Evolutionary conservation across 1,140 invertebrate genomes (phyloP), one percentile per base, ranked within the genome.

Genomic region (Physella acuta): DNA sequence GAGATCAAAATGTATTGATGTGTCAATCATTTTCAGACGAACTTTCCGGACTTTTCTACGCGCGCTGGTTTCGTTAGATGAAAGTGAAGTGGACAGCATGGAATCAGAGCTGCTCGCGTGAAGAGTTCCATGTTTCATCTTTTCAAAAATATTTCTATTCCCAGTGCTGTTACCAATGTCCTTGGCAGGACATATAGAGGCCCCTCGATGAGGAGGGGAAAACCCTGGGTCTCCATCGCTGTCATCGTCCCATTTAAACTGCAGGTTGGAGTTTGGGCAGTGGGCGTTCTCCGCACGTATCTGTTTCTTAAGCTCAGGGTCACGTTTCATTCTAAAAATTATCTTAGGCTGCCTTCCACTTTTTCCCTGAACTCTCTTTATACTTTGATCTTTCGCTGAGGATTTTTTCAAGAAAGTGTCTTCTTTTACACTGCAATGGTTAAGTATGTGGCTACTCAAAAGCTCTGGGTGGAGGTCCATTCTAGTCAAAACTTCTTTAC

Each of bases 191-290:
- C n/a, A n/a, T n/a, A n/a, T n/a, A 17, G 30, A 0, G 3, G 49
- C 26, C 31, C 33, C 26, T n/a, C 44, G 17, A 4, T 36, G 26
- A 52, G 28, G 33, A 4, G 14, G 39, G n/a, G 28, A 39, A 17
- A 28, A 53, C 28, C 26, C 44, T 51, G 62, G 53, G 52, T 68
- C 55, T 8, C 2, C 20, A 49, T 68, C 65, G 3, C 53, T 55
- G 28, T 68, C 66, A 37, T 67, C 66, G 37, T 68, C 66, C 66
- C 66, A 68, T 31, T 68, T 68, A 28, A 68, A 68, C 66, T 59
- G 55, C 1, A 68, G 56, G 30, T 68, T 59, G 20, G 64, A 55
- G 30, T 67, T 67, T 3, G 65, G 65, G 53, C 55, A 39, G 14
- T 67, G 65, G 16, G 52, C 52, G 30, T 28, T 68, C 30, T 68